Conservation (phyloP, 2,888 invertebrate genomes). For the Odontocerum albicorne region DNA sequence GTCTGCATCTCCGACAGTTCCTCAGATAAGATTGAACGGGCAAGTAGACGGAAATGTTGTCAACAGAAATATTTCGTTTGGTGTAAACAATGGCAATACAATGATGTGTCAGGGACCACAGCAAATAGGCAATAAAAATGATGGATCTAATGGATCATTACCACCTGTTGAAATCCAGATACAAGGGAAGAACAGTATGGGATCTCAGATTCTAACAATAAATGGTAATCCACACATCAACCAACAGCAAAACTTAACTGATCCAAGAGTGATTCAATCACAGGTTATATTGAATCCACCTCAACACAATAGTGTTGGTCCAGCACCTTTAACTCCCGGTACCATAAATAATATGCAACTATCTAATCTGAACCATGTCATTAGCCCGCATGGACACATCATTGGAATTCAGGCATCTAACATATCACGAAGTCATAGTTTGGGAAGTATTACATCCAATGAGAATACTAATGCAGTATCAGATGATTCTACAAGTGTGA, state of each 20-base stretch:
- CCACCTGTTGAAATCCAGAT: constrained; percentile 20
- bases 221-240: constrained; percentile 25
- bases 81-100: constrained; percentile 9
- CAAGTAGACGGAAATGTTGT: constrained; percentile 26
- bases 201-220: constrained; percentile 30
- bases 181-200: constrained; percentile 17
- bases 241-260: constrained; percentile 11
- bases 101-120: constrained; percentile 20
- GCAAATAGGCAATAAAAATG: constrained; percentile 32
- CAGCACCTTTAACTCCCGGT: constrained; percentile 7
- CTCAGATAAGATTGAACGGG: constrained; percentile 42
- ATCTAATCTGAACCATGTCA: constrained; percentile 46
- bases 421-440: constrained; percentile 31
- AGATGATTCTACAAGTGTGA: constrained; percentile 9
- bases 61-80: constrained; percentile 17
- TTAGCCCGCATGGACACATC: constrained; percentile 62
- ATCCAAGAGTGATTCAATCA: constrained; percentile 36
- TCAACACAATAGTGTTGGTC: constrained; percentile 37
- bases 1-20: constrained; percentile 44
- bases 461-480: constrained; percentile 18
- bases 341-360: constrained; percentile 27
- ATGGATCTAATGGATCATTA: constrained; percentile 38
- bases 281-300: constrained; percentile 36
- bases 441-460: constrained; percentile 29
- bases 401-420: constrained; percentile 57